These are phyloP conservation scores for Otis tarda DNA, from an alignment of 2,113 vertebrate species.

Conservation along the genomic window DNA sequence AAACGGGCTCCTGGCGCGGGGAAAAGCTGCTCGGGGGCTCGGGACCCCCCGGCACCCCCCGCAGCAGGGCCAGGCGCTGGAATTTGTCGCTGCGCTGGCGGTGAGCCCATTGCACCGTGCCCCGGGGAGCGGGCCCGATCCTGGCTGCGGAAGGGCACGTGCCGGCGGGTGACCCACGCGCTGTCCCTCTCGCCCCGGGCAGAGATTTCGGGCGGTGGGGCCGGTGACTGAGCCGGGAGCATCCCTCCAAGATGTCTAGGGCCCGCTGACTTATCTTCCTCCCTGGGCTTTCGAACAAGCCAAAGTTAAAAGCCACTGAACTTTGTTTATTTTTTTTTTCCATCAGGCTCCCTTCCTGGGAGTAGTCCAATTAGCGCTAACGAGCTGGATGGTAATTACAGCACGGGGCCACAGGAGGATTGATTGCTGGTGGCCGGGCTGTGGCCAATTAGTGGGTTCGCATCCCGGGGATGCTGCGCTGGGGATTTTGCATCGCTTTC, in stretches of 20 bases:
- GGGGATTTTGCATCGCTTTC: fast-evolving
- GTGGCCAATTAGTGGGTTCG: not conserved
- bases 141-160: not conserved
- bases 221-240: fast-evolving
- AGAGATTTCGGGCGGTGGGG: fast-evolving
- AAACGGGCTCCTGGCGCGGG: no score
- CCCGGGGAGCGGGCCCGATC: fast-evolving
- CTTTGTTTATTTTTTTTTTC: not conserved
- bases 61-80: fast-evolving
- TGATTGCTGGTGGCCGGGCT: not conserved
- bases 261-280: not conserved
- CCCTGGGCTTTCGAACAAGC: not conserved
- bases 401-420: not conserved
- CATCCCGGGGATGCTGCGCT: fast-evolving
- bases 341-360: not conserved
- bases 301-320: not conserved
- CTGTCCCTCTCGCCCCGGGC: fast-evolving
- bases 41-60: not conserved
- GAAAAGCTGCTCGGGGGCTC: fast-evolving
- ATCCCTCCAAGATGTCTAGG: fast-evolving
- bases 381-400: not conserved
- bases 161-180: no score
- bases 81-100: no score
- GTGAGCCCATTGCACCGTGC: fast-evolving
- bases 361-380: conserved; percentile 3